These are phyloP conservation scores for Drosophila vallismaia DNA, from an alignment of 2,888 invertebrate species.

Conservation along the genomic window DNA sequence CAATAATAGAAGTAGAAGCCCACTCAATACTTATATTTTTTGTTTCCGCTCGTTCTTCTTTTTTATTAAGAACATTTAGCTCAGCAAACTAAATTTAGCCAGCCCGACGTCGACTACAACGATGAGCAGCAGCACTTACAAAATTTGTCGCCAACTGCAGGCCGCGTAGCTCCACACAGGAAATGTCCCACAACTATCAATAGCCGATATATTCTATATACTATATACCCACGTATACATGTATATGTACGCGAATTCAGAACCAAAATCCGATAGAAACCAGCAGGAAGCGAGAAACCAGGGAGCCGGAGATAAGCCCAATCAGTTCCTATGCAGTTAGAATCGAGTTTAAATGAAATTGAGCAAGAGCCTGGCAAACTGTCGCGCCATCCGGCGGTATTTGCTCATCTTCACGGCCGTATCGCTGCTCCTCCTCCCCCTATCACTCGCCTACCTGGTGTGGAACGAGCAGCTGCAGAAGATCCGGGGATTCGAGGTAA, in stretches of 20 bases:
- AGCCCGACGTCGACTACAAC: conserved; percentile 32
- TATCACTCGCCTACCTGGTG: conserved; percentile 83
- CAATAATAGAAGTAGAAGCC: conserved; percentile 3
- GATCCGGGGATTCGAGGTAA: conserved; percentile 84
- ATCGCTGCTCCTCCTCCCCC: conserved; percentile 83
- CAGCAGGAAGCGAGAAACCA: not conserved
- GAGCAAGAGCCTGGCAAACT: conserved; percentile 81
- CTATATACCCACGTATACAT: too few species aligned
- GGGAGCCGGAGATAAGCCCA: conserved; percentile 25
- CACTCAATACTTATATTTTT: conserved; percentile 27
- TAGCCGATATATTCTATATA: conserved; percentile 27
- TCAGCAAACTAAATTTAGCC: conserved; percentile 67
- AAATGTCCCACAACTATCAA: conserved; percentile 49
- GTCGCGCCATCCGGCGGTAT: conserved; percentile 84
- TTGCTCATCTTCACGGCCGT: conserved; percentile 84
- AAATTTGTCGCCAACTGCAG: conserved; percentile 72
- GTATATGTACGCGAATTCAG: conserved; percentile 7
- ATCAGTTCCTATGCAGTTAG: conserved; percentile 72
- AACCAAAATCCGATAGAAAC: conserved; percentile 2
- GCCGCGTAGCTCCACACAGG: conserved; percentile 52
- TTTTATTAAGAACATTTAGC: conserved; percentile 49
- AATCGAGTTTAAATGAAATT: conserved; percentile 83
- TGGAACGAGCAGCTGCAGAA: conserved; percentile 84
- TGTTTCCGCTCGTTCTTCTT: conserved; percentile 20
- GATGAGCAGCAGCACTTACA: conserved; percentile 62